Percentiles rank a stretch among this genome's conserved stretches.
Evolutionary conservation across 92 coral and sea anemone genomes (phyloP).

Genomic region (Actinernus sp.): DNA sequence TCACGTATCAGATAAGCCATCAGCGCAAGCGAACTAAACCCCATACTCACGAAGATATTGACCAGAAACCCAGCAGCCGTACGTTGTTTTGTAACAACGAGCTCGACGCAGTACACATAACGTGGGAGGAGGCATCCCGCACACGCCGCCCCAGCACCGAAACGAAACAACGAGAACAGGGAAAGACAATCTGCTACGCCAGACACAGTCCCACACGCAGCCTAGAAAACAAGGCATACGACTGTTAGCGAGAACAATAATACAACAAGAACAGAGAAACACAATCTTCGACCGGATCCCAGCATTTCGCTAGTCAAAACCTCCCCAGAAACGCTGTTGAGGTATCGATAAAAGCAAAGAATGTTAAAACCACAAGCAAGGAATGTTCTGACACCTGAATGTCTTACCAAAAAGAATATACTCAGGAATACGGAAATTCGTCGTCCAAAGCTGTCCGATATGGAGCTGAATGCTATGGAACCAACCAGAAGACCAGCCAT

Average conservation of each 20-base stretch:
- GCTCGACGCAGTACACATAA: constrained; percentile 87
- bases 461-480: constrained; percentile 50
- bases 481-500: constrained; percentile 82
- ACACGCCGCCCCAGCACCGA: constrained; percentile 75
- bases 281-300: no score
- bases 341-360: background rate
- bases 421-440: constrained; percentile 52
- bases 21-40: constrained; percentile 62
- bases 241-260: no score
- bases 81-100: constrained; percentile 54
- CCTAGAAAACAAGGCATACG: no score
- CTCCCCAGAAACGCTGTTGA: no score
- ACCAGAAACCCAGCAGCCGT: constrained; percentile 77
- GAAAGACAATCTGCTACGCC: constrained; percentile 88
- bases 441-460: constrained; percentile 78
- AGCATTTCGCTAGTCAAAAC: no score
- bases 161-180: constrained; percentile 75
- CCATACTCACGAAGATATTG: constrained; percentile 76
- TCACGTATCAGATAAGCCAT: constrained; percentile 83
- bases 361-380: no score
- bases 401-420: constrained; percentile 62
- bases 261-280: no score
- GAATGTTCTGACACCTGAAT: no score
- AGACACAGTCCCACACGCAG: constrained; percentile 58
- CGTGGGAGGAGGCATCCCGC: constrained; percentile 80